These are phyloP conservation scores for Brenthis hecate DNA, from an alignment of 2,888 invertebrate species.

Conservation along the genomic window DNA sequence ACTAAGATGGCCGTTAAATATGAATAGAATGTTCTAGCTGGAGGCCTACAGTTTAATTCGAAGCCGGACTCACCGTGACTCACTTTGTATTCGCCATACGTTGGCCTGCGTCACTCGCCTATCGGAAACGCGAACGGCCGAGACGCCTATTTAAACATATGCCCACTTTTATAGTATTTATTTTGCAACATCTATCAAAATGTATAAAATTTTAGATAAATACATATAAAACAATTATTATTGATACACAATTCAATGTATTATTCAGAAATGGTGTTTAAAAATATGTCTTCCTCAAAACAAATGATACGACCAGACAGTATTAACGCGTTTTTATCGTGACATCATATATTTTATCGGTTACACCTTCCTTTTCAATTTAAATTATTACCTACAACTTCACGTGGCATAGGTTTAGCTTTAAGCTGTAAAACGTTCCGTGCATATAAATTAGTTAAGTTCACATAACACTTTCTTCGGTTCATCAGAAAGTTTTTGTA, in stretches of 20 bases:
- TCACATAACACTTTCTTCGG: not conserved
- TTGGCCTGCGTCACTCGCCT: conserved; percentile 68
- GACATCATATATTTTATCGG: not conserved
- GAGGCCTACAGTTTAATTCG: conserved; percentile 41
- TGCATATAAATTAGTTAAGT: too few relatives aligned
- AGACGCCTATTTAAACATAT: conserved; percentile 65
- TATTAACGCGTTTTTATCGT: not conserved
- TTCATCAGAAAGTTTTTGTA: too few relatives aligned
- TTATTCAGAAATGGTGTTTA: too few relatives aligned
- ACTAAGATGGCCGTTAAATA: conserved; percentile 38
- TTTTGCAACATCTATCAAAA: not conserved
- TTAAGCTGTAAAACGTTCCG: not conserved
- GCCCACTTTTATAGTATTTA: conserved; percentile 41
- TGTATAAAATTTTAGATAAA: too few relatives aligned
- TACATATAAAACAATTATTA: too few relatives aligned
- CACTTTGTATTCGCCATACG: conserved; percentile 68
- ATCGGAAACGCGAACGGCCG: conserved; percentile 77
- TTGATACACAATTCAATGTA: too few relatives aligned
- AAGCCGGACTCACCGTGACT: conserved; percentile 45
- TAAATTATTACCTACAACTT: not conserved
- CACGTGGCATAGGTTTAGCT: not conserved
- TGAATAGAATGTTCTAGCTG: conserved; percentile 46
- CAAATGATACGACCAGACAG: not conserved
- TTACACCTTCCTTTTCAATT: not conserved
- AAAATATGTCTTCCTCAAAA: too few relatives aligned